A percentile compares a stretch with the other conserved stretches of the same genome.
Conservation (phyloP, 2,888 invertebrate genomes). For the Hirtodrosophila cameraria region DNA sequence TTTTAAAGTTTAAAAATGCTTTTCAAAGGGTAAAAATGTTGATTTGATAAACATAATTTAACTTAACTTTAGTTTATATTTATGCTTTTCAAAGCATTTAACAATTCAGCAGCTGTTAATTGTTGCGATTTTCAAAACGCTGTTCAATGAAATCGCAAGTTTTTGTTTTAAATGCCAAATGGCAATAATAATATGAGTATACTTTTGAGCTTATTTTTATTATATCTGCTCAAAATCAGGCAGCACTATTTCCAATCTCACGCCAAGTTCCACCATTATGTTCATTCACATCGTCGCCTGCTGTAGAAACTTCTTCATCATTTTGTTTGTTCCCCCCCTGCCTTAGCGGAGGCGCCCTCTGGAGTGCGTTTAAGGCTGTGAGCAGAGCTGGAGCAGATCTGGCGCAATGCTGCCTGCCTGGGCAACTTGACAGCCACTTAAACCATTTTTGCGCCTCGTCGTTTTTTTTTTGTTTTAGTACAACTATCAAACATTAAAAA, state of each 20-base stretch:
- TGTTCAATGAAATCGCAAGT: too few relatives aligned
- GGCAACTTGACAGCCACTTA: slow-evolving; percentile 68
- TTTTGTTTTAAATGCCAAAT: too few relatives aligned
- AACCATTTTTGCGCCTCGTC: slow-evolving; percentile 66
- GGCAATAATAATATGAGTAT: too few relatives aligned
- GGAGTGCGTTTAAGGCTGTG: slow-evolving; percentile 71
- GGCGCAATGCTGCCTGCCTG: slow-evolving; percentile 10
- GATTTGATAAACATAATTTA: too few relatives aligned
- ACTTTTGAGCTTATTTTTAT: too few relatives aligned
- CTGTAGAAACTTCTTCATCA: slow-evolving; percentile 66
- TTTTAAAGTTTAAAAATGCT: too few relatives aligned
- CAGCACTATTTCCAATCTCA: slow-evolving; percentile 23
- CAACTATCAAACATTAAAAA: slow-evolving; percentile 79
- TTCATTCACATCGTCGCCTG: slow-evolving; percentile 35
- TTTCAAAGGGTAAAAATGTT: too few relatives aligned
- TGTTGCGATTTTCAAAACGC: too few relatives aligned
- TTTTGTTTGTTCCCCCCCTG: slow-evolving; percentile 49
- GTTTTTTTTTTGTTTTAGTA: slow-evolving; percentile 72
- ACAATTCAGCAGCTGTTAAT: too few relatives aligned
- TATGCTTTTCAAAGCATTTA: too few relatives aligned
- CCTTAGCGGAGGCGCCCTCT: slow-evolving; percentile 59
- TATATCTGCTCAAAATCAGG: too few relatives aligned
- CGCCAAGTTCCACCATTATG: slow-evolving; percentile 18
- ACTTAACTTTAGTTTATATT: too few relatives aligned
- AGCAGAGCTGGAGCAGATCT: background rate